These are phyloP conservation scores for Habroteleia sp. DNA, from an alignment of 2,888 invertebrate genomes.

Conservation along the genomic window DNA sequence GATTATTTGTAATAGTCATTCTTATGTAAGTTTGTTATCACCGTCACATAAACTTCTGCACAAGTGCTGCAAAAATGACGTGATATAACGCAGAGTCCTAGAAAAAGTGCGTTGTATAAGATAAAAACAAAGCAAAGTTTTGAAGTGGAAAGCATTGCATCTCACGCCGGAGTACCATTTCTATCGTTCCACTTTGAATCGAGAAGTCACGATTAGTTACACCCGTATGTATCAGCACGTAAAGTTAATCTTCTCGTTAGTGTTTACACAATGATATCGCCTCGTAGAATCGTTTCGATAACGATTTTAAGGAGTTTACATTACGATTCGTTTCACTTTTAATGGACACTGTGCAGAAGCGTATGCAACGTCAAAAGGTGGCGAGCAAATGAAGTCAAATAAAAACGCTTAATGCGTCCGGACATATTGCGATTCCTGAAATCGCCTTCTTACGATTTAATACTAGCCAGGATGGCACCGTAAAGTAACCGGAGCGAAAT, in stretches of 20 bases:
- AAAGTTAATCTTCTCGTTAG: neutral
- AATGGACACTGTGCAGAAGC: neutral
- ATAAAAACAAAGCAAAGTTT: slow-evolving; percentile 23
- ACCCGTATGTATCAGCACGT: neutral
- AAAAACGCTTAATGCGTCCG: too few relatives aligned
- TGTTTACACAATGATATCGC: slow-evolving; percentile 2
- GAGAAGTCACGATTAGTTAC: neutral
- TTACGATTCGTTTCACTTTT: neutral
- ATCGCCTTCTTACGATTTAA: slow-evolving; percentile 10
- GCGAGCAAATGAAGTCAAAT: neutral
- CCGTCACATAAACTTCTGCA: slow-evolving; percentile 6
- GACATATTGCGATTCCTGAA: slow-evolving; percentile 3
- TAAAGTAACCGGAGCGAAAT: neutral
- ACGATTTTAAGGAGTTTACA: neutral
- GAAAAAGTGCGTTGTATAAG: slow-evolving; percentile 15
- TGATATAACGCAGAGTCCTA: neutral
- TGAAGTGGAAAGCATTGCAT: neutral
- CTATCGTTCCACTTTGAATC: neutral
- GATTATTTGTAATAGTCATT: slow-evolving; percentile 6
- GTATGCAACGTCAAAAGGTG: neutral
- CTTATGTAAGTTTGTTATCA: slow-evolving; percentile 15
- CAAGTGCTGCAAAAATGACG: slow-evolving; percentile 7
- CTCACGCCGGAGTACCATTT: neutral
- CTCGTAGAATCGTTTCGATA: slow-evolving; percentile 1
- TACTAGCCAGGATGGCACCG: neutral